phyloP scores from a whole-genome alignment of 2,113 vertebrate species.

The Trachemys scripta region DNA sequence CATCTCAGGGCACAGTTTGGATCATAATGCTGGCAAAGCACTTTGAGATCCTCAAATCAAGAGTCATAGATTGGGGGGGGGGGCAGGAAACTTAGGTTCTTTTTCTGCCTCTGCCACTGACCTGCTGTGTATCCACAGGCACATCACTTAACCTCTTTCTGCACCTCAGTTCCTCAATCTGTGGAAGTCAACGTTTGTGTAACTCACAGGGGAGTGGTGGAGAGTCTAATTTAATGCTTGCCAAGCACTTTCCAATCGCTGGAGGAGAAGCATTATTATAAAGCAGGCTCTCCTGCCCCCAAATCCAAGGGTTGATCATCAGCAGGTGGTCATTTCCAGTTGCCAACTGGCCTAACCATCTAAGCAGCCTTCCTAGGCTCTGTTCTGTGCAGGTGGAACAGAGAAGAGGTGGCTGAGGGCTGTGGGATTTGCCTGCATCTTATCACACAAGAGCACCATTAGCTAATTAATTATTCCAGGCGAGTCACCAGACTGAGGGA shows the following conservation, averaged over 20 bases:
- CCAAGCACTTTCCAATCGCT: not conserved
- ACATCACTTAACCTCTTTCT: not conserved
- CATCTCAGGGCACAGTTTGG: not conserved
- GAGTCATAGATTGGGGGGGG: not conserved
- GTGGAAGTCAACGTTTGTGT: not conserved
- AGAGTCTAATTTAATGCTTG: not conserved
- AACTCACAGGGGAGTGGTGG: not conserved
- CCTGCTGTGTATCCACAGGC: not conserved
- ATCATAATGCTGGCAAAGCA: not conserved
- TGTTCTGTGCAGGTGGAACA: not conserved
- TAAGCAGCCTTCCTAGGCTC: not conserved
- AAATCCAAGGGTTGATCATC: not conserved
- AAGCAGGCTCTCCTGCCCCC: not conserved
- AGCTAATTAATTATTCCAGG: accelerated
- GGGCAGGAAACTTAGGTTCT: not conserved
- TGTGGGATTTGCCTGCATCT: not conserved
- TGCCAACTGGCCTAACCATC: not conserved
- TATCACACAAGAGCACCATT: accelerated
- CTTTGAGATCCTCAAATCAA: not conserved
- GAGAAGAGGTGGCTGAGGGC: not conserved
- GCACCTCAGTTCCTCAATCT: not conserved
- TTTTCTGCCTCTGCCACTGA: not conserved
- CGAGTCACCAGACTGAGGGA: accelerated
- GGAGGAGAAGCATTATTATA: not conserved
- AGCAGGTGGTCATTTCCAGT: not conserved